Percentiles rank a stretch among this genome's conserved stretches.
Evolutionary conservation across 2,888 invertebrate genomes (phyloP).

Genomic region (Rotaria sp.): DNA sequence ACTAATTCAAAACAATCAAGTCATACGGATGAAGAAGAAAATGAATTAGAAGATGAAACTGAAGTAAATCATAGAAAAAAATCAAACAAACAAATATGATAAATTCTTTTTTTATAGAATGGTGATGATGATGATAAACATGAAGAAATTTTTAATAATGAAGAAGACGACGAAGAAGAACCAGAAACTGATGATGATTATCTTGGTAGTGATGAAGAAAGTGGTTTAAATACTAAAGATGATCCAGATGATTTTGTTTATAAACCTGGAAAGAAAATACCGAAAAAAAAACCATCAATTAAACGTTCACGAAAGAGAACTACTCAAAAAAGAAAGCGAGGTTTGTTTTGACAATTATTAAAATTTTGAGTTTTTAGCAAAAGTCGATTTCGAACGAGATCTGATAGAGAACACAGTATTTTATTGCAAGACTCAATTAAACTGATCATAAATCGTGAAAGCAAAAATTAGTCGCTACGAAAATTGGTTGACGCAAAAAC

Average conservation of each 20-base stretch:
- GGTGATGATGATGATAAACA: neutral
- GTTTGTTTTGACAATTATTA: neutral
- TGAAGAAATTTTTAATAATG: neutral
- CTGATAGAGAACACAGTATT: too few species aligned
- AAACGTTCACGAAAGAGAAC: neutral
- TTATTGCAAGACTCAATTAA: too few species aligned
- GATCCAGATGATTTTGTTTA: constrained; percentile 7
- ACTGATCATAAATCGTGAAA: too few species aligned
- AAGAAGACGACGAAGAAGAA: neutral
- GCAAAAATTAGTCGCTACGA: too few species aligned
- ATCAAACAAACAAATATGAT: too few species aligned
- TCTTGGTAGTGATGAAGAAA: neutral
- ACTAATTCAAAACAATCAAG: neutral
- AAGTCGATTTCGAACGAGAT: too few species aligned
- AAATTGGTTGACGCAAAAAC: too few species aligned
- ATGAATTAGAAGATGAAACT: neutral
- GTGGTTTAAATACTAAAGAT: neutral
- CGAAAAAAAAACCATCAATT: neutral
- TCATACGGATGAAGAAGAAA: neutral
- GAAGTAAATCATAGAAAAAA: too few species aligned
- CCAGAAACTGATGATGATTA: neutral
- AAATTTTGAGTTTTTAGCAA: too few species aligned
- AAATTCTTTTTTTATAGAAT: neutral
- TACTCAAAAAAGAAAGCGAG: neutral
- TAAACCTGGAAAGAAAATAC: neutral